Base-by-base conservation (phyloP, 2,797 vertebrate species). In the Melanotaenia parkinsoni region DNA sequence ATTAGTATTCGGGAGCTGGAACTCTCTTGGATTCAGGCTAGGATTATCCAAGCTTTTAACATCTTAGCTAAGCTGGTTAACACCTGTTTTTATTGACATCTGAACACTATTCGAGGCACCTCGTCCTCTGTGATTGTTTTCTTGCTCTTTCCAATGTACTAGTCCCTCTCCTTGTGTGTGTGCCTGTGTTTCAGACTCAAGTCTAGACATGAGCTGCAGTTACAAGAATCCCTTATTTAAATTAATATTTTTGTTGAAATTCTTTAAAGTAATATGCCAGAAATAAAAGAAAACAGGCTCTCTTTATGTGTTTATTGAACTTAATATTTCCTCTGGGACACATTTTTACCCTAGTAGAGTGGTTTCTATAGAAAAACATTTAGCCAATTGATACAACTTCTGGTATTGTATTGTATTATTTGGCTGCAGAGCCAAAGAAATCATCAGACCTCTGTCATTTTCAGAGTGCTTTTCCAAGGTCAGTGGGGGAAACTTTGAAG, bases 41-140 rank as follows among this genome's bases (percentile, higher is more conserved):
- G 91, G 94, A 95, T 94, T 95, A 94, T 91, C 84, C 74, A 45
- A 89, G 91, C 86, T 88, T 85, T 93, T 91, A 93, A 93, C 91
- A 91, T 93, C 86, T 94, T 88, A 88, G 86, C 88, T 94, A 92
- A 94, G 88, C 93, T 93, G 90, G 89, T 94, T 94, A 94, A 94
- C 94, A 94, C 93, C 91, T 94, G 93, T 93, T 94, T 95, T 92
- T 94, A 94, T 94, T 94, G 94, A 95, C 91, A 93, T 94, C 80
- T 74, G 82, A 91, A 84, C 81, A 79, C 77, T 87, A 89, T 90
- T 79, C 69, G 53, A 63, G 72, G 70, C 64, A 43, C 72, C 78
- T 75, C 45, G 26, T 86, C 86, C 83, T 86, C 82, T 63, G 57
- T 62, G 76, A 79, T 78, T 88, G 7, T 70, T 72, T 80, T 80